Conservation (phyloP, 2,888 invertebrate genomes). For the Drosophila picticornis region DNA sequence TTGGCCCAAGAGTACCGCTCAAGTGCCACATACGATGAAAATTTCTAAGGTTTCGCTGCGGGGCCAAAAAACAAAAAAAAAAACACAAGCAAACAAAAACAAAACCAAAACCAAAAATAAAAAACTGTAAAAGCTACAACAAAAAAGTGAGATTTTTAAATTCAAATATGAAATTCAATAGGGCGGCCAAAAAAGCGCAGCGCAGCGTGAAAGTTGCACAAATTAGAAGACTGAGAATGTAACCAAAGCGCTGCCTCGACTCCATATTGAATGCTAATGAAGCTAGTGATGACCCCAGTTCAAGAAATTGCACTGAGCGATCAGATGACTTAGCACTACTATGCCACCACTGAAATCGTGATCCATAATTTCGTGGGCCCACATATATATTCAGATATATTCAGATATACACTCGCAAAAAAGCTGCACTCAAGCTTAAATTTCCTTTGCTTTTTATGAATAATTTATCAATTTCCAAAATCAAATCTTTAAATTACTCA, state of each 20-base stretch:
- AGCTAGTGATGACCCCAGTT: constrained; percentile 16
- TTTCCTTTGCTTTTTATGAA: neutral
- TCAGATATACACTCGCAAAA: neutral
- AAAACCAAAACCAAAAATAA: constrained; percentile 3
- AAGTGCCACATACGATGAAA: constrained; percentile 28
- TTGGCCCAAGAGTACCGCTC: constrained; percentile 39
- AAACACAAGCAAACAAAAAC: neutral
- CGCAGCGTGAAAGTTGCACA: constrained; percentile 33
- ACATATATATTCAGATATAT: neutral
- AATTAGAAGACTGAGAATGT: constrained; percentile 26
- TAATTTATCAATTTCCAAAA: neutral
- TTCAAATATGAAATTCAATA: constrained; percentile 71
- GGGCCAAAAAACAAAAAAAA: constrained; percentile 26
- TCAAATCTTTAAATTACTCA: neutral
- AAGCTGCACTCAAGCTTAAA: neutral
- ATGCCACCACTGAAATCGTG: constrained; percentile 4
- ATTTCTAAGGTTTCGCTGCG: constrained; percentile 66
- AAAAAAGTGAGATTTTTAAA: constrained; percentile 38
- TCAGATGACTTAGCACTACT: neutral
- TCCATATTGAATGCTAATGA: constrained; percentile 38
- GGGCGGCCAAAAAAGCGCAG: constrained; percentile 60
- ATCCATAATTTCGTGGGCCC: neutral
- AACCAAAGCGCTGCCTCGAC: constrained; percentile 8
- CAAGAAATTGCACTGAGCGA: constrained; percentile 8
- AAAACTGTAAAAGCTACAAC: constrained; percentile 9